A percentile compares a stretch with the other conserved stretches of the same genome.
These are phyloP conservation scores for Camelus bactrianus DNA, from an alignment of 2,113 vertebrate genomes.

Conservation along the genomic window DNA sequence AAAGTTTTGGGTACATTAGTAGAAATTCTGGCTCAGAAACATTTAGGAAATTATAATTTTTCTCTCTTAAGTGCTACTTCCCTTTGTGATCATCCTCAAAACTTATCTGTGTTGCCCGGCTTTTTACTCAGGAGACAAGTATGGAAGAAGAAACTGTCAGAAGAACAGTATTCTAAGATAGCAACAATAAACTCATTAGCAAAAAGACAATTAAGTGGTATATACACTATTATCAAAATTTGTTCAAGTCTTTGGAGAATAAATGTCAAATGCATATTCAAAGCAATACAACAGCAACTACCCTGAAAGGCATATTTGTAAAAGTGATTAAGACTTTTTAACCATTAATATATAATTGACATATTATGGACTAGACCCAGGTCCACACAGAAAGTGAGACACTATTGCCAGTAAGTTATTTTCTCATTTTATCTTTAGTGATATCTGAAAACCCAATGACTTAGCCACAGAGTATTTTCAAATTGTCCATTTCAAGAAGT, in stretches of 20 bases:
- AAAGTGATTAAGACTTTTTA: constrained; percentile 23
- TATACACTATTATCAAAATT: constrained; percentile 14
- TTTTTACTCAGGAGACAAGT: constrained; percentile 45
- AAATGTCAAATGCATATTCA: constrained; percentile 51
- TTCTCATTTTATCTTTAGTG: constrained; percentile 52
- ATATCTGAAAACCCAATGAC: constrained; percentile 47
- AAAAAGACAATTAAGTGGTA: not conserved
- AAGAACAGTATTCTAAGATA: not conserved
- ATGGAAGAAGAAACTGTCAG: constrained; percentile 10
- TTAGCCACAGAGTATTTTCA: constrained; percentile 29
- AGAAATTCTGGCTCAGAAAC: constrained; percentile 62
- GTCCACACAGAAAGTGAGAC: not conserved
- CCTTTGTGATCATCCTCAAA: constrained; percentile 58
- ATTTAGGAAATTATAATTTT: constrained; percentile 52
- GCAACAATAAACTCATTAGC: not conserved
- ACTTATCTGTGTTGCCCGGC: not conserved
- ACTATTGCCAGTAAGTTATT: not conserved
- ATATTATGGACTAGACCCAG: constrained; percentile 3
- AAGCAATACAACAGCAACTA: constrained; percentile 11
- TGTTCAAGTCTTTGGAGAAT: constrained; percentile 39
- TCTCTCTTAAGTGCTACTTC: constrained; percentile 5
- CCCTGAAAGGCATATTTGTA: not conserved
- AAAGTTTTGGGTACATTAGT: not conserved
- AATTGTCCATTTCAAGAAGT: constrained; percentile 13
- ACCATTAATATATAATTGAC: constrained; percentile 19